Conservation (phyloP, 2,888 invertebrate genomes). For the Drosophila multiciliata region DNA sequence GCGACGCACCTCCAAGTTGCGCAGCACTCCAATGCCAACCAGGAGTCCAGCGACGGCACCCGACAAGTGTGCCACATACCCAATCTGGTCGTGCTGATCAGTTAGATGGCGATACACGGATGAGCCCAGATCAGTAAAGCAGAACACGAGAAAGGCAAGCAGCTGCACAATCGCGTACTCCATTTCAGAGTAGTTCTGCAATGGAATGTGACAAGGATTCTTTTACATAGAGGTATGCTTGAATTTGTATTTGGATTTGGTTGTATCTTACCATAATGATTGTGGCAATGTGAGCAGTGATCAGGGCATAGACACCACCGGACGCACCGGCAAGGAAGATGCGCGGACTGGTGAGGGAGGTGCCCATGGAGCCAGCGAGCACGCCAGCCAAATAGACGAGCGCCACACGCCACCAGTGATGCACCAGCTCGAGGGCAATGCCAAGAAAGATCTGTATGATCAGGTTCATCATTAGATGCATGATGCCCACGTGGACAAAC, state of each 20-base stretch:
- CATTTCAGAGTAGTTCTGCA: slow-evolving; percentile 98
- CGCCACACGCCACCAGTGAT: slow-evolving; percentile 96
- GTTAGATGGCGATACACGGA: slow-evolving; percentile 95
- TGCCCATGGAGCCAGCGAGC: slow-evolving; percentile 92
- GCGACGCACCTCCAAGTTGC: slow-evolving; percentile 91
- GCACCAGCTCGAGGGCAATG: slow-evolving; percentile 97
- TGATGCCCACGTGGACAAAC: slow-evolving; percentile 96
- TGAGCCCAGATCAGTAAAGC: slow-evolving; percentile 93
- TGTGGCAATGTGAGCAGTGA: slow-evolving; percentile 96
- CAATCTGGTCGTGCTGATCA: slow-evolving; percentile 91
- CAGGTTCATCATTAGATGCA: slow-evolving; percentile 95
- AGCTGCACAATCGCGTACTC: slow-evolving; percentile 95
- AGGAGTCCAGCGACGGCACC: slow-evolving; percentile 94
- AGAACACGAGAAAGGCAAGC: slow-evolving; percentile 92
- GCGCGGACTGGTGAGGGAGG: slow-evolving; percentile 91
- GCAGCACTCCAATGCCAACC: slow-evolving; percentile 93
- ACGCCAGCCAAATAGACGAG: slow-evolving; percentile 94
- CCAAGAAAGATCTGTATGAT: slow-evolving; percentile 96
- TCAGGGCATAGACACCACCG: slow-evolving; percentile 97
- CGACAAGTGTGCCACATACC: slow-evolving; percentile 97
- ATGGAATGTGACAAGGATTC: slow-evolving; percentile 51
- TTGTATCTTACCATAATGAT: slow-evolving; percentile 89
- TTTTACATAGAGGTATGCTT: not conserved
- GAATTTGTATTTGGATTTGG: not conserved
- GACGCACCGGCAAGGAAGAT: slow-evolving; percentile 96